Evolutionary conservation across 2,797 vertebrate genomes (phyloP).

Genomic region (Onychomys torridus): DNA sequence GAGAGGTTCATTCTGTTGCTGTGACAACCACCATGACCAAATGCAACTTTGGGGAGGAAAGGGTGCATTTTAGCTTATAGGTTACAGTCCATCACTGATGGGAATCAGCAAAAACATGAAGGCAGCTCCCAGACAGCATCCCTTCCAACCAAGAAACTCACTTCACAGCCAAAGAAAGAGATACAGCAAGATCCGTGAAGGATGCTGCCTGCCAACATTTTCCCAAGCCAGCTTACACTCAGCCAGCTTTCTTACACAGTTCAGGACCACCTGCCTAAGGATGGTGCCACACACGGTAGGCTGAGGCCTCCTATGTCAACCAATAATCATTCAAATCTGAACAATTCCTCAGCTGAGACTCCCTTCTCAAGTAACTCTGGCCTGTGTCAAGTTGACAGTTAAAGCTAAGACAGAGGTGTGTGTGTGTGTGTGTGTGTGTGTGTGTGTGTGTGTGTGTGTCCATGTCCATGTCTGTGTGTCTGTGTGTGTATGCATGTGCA

Average conservation of each 20-base stretch:
- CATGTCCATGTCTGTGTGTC: too few relatives aligned
- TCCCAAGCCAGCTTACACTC: too few relatives aligned
- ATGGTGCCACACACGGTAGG: not conserved
- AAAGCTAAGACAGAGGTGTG: not conserved
- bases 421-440: not conserved
- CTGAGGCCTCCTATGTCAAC: not conserved
- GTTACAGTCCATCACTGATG: not conserved
- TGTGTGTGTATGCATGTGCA: not conserved
- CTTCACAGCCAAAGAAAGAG: not conserved
- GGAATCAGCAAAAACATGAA: not conserved
- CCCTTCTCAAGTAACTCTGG: not conserved
- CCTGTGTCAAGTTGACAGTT: not conserved
- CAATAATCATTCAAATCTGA: not conserved
- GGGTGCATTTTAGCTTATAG: not conserved
- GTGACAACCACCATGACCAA: not conserved
- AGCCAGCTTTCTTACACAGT: not conserved
- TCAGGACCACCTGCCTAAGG: not conserved
- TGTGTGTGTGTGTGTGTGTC: not conserved
- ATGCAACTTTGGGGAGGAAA: not conserved
- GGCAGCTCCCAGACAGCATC: not conserved
- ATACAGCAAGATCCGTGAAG: not conserved
- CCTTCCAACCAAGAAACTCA: not conserved
- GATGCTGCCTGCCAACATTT: not conserved
- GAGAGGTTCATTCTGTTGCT: not conserved
- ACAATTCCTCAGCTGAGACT: not conserved